Conservation (phyloP, 2,888 invertebrate genomes). For the Lampropteryx suffumata region DNA sequence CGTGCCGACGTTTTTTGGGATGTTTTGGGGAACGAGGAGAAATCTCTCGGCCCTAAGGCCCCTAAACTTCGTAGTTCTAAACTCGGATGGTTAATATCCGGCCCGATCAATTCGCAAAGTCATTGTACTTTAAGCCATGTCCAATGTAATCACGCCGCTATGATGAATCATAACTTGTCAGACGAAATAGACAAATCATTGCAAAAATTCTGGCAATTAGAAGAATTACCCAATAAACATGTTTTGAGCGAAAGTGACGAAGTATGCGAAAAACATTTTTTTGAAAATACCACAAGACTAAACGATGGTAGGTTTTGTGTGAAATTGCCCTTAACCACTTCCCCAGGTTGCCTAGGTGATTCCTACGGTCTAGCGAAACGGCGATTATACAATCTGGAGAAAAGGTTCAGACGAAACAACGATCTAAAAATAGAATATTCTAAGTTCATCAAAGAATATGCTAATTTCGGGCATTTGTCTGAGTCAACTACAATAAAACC, state of each 20-base stretch:
- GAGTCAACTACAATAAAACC: too few relatives aligned
- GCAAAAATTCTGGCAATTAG: neutral
- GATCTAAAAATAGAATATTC: too few relatives aligned
- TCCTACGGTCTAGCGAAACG: slow-evolving; percentile 1
- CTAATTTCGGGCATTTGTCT: slow-evolving; percentile 35
- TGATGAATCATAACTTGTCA: too few relatives aligned
- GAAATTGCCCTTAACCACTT: neutral
- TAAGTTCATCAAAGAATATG: too few relatives aligned
- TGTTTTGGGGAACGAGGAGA: too few relatives aligned
- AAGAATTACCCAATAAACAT: neutral
- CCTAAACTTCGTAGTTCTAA: neutral
- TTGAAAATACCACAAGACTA: too few relatives aligned
- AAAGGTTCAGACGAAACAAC: too few relatives aligned
- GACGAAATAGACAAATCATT: too few relatives aligned
- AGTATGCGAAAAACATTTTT: neutral
- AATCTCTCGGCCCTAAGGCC: too few relatives aligned
- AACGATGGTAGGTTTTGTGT: neutral
- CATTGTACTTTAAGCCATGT: too few relatives aligned
- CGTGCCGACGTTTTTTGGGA: too few relatives aligned
- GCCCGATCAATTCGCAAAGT: neutral
- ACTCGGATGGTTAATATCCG: neutral
- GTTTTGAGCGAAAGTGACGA: neutral
- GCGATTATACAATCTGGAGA: too few relatives aligned
- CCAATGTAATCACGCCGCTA: neutral
- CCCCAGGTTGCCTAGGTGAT: slow-evolving; percentile 2